Evolutionary conservation across 2,113 vertebrate species (phyloP), one percentile per base, ranked within the genome.

Genomic region (Urocitellus parryii): DNA sequence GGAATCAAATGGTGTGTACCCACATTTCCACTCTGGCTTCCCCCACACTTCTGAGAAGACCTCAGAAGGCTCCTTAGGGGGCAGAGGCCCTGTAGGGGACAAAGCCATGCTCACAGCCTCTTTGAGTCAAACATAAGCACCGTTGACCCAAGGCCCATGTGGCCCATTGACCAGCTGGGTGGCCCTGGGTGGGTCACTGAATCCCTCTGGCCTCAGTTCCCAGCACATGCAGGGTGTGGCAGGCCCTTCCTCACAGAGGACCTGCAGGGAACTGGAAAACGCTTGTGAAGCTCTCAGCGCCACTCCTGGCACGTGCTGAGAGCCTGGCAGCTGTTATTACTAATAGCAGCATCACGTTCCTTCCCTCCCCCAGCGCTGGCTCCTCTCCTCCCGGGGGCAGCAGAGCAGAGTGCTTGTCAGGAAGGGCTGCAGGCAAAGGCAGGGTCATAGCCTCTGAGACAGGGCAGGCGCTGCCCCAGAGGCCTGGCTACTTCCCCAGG

Each of bases 401-500:
- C 58, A 24, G 76, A 63, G 37, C 77, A 70, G 20, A 84, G 67
- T 0, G 16, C 42, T 16, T n/a, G 12, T 68, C 56, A 77, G 73
- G 77, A 72, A 56, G 11, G 45, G 32, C 37, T 56, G 81, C n/a
- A 3, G 53, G 32, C 0, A 4, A 68, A 32, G 45, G 78, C 73
- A n/a, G 70, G 88, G 70, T 22, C 48, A 39, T 0, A 80, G 83
- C 63, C 79, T 37, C n/a, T 18, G 27, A 65, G 84, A 45, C 39
- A 8, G 72, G 39, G 24, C 12, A n/a, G 18, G n/a, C 2, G 53
- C 27, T 68, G 88, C 80, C 67, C 88, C 0, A 77, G 82, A 79
- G 68, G 42, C 58, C 95, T 89, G 89, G 96, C 82, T 89, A 48
- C 93, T 65, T 96, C 89, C 65, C 51, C 45, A 89, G 95, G 97